Percentiles rank a stretch among this genome's conserved stretches.
Evolutionary conservation across 2,797 vertebrate genomes (phyloP).

Genomic region (Eulemur coronatus): DNA sequence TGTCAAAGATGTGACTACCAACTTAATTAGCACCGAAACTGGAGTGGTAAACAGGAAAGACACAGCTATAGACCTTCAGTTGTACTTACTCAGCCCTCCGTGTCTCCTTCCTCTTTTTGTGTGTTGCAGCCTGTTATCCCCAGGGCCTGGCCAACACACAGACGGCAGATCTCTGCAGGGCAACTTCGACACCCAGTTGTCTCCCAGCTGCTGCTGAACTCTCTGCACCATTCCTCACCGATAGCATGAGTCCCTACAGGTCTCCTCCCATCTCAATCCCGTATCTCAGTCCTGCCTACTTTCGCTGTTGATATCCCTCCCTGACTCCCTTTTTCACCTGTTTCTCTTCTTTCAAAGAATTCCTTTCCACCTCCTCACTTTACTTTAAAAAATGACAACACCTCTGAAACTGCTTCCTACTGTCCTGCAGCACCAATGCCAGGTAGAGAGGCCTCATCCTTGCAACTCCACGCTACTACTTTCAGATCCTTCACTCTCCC

Average conservation of each 20-base stretch:
- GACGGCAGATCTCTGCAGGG: not conserved
- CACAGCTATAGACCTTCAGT: not conserved
- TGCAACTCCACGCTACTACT: not conserved
- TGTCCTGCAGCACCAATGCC: not conserved
- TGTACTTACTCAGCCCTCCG: not conserved
- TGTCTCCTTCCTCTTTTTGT: not conserved
- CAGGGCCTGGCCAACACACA: not conserved
- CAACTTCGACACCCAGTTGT: not conserved
- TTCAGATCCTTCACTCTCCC: not conserved
- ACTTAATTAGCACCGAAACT: not conserved
- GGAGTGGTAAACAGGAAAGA: not conserved
- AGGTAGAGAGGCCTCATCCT: not conserved
- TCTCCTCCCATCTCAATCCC: not conserved
- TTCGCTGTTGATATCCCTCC: not conserved
- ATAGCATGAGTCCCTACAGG: not conserved
- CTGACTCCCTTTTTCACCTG: not conserved
- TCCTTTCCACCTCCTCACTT: not conserved
- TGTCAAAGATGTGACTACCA: not conserved
- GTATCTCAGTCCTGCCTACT: not conserved
- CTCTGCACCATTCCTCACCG: rapidly evolving
- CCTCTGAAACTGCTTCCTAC: not conserved
- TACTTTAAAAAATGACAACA: not conserved
- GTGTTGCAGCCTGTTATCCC: not conserved
- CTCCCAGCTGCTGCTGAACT: not conserved
- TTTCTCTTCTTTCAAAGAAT: slow-evolving; percentile 4